A percentile compares a stretch with the other conserved stretches of the same genome.
Evolutionary conservation across 2,888 invertebrate species (phyloP).

Genomic region (Lymantria monacha): DNA sequence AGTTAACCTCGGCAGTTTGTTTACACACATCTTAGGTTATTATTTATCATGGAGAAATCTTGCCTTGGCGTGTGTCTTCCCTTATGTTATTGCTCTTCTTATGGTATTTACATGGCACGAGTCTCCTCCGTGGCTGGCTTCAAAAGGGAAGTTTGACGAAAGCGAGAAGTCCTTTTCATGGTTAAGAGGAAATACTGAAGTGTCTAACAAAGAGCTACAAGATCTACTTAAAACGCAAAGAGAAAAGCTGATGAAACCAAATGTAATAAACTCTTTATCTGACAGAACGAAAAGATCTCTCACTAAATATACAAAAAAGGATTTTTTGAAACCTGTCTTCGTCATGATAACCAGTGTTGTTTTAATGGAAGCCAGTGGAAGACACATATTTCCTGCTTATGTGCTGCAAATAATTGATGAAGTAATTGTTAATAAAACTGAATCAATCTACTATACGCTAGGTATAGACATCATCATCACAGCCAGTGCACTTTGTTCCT

Average conservation of each 20-base stretch:
- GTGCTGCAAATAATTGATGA: conserved; percentile 55
- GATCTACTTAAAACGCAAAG: conserved; percentile 23
- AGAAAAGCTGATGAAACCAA: conserved; percentile 7
- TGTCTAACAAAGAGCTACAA: conserved; percentile 44
- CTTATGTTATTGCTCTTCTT: conserved; percentile 15
- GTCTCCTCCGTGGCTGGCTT: conserved; percentile 36
- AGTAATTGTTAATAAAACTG: conserved; percentile 40
- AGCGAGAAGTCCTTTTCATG: conserved; percentile 55
- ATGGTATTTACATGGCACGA: conserved; percentile 37
- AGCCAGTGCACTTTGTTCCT: conserved; percentile 44
- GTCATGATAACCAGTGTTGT: neutral
- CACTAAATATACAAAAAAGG: neutral
- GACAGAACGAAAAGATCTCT: conserved; percentile 1
- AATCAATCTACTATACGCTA: conserved; percentile 50
- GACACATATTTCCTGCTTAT: conserved; percentile 47
- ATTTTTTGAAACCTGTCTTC: neutral
- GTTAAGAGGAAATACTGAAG: conserved; percentile 69
- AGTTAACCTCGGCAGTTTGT: conserved; percentile 41
- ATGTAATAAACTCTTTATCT: neutral
- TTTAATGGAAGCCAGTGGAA: neutral
- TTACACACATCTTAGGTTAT: conserved; percentile 40
- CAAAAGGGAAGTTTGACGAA: conserved; percentile 20
- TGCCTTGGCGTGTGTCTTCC: conserved; percentile 26
- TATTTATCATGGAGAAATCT: conserved; percentile 45
- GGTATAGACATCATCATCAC: conserved; percentile 53